Percentiles rank a stretch among this genome's conserved stretches.
Evolutionary conservation across 2,797 vertebrate genomes (phyloP).

Genomic region (Phalanger gymnotis): DNA sequence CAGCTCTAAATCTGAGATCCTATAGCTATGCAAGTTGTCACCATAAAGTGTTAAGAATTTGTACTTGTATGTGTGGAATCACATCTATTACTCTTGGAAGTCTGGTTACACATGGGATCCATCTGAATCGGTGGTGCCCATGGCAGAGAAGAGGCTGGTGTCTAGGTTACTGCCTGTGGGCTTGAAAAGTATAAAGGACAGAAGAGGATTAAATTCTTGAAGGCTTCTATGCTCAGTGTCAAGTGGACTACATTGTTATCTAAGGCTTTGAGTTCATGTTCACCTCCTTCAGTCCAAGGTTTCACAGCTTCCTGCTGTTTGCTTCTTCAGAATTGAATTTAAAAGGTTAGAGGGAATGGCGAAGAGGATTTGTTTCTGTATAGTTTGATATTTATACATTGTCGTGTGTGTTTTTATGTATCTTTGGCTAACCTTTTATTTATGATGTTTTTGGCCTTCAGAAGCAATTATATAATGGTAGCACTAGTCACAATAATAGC

Average conservation of each 20-base stretch:
- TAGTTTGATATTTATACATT: background rate
- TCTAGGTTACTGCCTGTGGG: background rate
- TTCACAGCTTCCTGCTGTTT: background rate
- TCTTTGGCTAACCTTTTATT: background rate
- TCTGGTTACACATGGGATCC: conserved; percentile 53
- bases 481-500: background rate
- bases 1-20: background rate
- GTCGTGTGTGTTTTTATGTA: conserved; percentile 1
- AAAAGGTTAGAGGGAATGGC: conserved; percentile 1
- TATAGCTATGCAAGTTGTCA: background rate
- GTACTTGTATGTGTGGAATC: conserved; percentile 53
- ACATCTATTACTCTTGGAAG: conserved; percentile 35
- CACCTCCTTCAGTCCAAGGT: background rate
- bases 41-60: conserved; percentile 39
- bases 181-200: background rate
- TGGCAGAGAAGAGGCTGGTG: conserved; percentile 13
- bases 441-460: background rate
- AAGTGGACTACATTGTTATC: background rate
- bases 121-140: conserved; percentile 35
- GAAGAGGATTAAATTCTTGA: background rate
- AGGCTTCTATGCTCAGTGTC: background rate
- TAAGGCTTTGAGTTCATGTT: background rate
- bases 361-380: background rate
- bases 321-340: background rate
- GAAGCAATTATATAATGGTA: conserved; percentile 7